These are phyloP conservation scores for Bucco capensis DNA, from an alignment of 2,113 vertebrate species.

Conservation along the genomic window DNA sequence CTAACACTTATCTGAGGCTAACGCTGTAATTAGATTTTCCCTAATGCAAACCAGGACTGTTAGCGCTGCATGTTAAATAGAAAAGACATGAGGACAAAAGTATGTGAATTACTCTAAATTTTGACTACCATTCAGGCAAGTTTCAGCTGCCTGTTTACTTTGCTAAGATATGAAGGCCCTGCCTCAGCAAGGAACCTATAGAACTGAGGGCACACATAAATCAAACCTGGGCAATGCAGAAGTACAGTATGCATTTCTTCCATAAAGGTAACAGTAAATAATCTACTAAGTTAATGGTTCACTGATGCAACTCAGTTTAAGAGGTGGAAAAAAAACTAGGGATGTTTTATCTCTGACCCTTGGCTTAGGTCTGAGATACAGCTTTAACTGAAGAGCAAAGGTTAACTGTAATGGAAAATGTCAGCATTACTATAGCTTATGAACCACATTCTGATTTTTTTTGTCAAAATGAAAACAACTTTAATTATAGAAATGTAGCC, in stretches of 20 bases:
- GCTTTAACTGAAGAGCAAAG: slow-evolving; percentile 60
- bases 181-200: not conserved
- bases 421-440: not conserved
- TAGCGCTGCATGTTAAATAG: not conserved
- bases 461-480: not conserved
- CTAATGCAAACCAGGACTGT: not conserved
- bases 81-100: not conserved
- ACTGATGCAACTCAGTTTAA: slow-evolving; percentile 36
- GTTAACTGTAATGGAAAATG: slow-evolving; percentile 53
- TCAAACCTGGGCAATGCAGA: not conserved
- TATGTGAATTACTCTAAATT: not conserved
- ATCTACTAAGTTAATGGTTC: slow-evolving; percentile 62
- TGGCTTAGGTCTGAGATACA: slow-evolving; percentile 51
- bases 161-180: not conserved
- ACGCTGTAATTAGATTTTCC: not conserved
- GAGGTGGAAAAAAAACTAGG: not conserved
- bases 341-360: slow-evolving; percentile 64
- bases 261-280: slow-evolving; percentile 44
- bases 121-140: not conserved
- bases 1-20: not conserved
- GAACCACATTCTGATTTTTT: not conserved
- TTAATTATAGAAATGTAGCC: not conserved
- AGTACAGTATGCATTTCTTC: slow-evolving; percentile 35
- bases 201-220: not conserved
- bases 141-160: not conserved